Percentiles rank a stretch among this genome's conserved stretches.
Conservation (phyloP, 2,888 invertebrate genomes). For the Didymodactylos carnosus region DNA sequence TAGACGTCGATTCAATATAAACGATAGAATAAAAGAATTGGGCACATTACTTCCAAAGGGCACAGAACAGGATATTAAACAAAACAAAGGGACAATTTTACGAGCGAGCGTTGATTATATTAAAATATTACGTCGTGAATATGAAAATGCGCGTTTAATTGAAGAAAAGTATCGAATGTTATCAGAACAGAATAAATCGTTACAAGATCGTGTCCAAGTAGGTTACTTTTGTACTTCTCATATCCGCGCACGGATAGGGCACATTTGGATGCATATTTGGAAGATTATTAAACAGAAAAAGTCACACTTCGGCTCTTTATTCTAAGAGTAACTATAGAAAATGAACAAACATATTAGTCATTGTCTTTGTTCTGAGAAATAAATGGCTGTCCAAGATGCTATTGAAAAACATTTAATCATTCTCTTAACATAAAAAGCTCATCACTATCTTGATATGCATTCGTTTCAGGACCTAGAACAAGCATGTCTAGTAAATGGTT, state of each 20-base stretch:
- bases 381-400: too few relatives aligned
- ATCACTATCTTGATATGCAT: too few relatives aligned
- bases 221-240: too few relatives aligned
- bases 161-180: not conserved
- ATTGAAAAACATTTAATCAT: too few relatives aligned
- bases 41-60: conserved; percentile 69
- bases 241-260: too few relatives aligned
- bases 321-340: not conserved
- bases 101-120: conserved; percentile 13
- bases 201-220: not conserved
- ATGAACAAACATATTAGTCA: too few relatives aligned
- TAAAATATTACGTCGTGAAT: not conserved
- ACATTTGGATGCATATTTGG: too few relatives aligned
- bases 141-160: not conserved
- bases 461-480: not conserved
- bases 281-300: too few relatives aligned
- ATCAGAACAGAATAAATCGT: not conserved
- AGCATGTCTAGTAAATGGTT: not conserved
- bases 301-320: too few relatives aligned
- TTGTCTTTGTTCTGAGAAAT: too few relatives aligned
- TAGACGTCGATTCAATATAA: conserved; percentile 81
- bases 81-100: conserved; percentile 14
- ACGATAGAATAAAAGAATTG: conserved; percentile 87
- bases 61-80: conserved; percentile 10
- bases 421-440: too few relatives aligned